These are phyloP conservation scores for Acleris laterana DNA, from an alignment of 2,888 invertebrate species.

Conservation along the genomic window DNA sequence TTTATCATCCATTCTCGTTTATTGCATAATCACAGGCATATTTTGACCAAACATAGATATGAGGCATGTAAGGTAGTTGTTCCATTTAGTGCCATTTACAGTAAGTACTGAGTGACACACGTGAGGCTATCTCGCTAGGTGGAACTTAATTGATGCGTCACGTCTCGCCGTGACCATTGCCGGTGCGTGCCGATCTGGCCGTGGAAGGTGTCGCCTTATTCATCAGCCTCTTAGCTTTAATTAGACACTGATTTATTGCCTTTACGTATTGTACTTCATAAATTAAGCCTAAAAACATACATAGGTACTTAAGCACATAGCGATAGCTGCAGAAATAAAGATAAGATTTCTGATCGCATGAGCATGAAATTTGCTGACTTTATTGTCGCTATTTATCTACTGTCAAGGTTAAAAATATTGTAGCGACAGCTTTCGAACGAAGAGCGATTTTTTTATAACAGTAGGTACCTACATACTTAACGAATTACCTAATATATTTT, in stretches of 20 bases:
- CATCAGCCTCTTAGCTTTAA: slow-evolving; percentile 7
- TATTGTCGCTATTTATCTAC: too few species aligned
- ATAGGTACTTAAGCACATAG: too few species aligned
- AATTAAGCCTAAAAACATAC: too few species aligned
- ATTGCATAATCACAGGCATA: slow-evolving; percentile 8
- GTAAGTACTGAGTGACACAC: slow-evolving; percentile 6
- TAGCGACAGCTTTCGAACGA: too few species aligned
- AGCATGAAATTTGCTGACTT: too few species aligned
- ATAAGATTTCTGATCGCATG: too few species aligned
- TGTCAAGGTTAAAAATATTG: too few species aligned
- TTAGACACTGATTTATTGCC: neutral
- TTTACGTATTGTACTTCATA: too few species aligned
- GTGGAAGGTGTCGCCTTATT: slow-evolving; percentile 38
- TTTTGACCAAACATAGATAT: slow-evolving; percentile 6
- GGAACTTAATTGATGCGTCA: slow-evolving; percentile 49
- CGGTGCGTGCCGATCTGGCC: slow-evolving; percentile 46
- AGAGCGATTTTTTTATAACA: too few species aligned
- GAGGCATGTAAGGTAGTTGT: neutral
- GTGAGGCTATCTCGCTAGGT: slow-evolving; percentile 18
- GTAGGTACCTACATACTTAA: too few species aligned
- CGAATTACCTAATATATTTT: too few species aligned
- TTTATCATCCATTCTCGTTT: slow-evolving; percentile 1
- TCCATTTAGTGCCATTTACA: slow-evolving; percentile 8
- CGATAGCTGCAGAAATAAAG: too few species aligned
- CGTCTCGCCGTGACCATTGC: slow-evolving; percentile 46